A percentile compares a stretch with the other conserved stretches of the same genome.
Conservation (phyloP, 2,113 vertebrate genomes). For the Cyanoramphus novaezelandiae region DNA sequence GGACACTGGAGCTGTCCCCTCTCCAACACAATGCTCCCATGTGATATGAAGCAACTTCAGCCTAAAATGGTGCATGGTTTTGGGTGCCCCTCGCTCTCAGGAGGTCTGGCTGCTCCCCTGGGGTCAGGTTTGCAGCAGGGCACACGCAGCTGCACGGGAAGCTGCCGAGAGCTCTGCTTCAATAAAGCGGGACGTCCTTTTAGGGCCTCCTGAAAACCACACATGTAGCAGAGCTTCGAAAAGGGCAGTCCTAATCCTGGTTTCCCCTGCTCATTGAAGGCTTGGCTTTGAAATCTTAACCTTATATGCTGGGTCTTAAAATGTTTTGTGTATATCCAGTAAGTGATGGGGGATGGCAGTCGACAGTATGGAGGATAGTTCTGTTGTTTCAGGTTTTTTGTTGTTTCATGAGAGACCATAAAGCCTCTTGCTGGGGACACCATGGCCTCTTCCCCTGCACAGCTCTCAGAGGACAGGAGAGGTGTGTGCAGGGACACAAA, state of each 20-base stretch:
- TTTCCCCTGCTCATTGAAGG: not conserved
- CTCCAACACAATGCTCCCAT: not conserved
- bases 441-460: not conserved
- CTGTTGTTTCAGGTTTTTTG: not conserved
- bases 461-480: not conserved
- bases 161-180: slow-evolving; percentile 18
- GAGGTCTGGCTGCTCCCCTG: slow-evolving; percentile 24
- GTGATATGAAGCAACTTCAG: not conserved
- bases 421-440: not conserved
- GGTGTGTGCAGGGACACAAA: not conserved
- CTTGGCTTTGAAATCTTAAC: not conserved
- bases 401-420: not conserved
- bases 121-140: not conserved
- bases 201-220: not conserved
- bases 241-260: not conserved
- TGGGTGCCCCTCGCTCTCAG: not conserved
- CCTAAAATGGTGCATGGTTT: fast-evolving
- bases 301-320: not conserved
- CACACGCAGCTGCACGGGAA: slow-evolving; percentile 38
- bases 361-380: not conserved
- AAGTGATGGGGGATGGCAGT: not conserved
- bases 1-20: not conserved
- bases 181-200: not conserved
- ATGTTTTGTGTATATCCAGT: fast-evolving
- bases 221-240: not conserved